Evolutionary conservation across 2,113 vertebrate genomes (phyloP).

Genomic region (Mesembrinibis cayennensis): DNA sequence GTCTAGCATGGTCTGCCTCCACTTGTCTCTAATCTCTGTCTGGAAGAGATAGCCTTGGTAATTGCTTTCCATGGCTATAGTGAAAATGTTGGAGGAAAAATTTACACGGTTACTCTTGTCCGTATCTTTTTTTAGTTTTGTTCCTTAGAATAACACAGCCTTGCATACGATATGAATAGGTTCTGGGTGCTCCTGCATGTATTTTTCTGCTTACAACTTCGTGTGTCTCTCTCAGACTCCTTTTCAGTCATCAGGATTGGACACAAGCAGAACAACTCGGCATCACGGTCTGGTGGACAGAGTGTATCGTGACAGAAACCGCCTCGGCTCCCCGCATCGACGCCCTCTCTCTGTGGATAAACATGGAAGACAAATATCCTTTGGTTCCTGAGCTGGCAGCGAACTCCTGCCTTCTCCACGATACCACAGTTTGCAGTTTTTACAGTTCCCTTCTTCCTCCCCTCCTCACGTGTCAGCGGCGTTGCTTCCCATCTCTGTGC

Average conservation of each 20-base stretch:
- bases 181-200: not conserved
- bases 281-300: conserved; percentile 97
- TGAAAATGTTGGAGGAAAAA: not conserved
- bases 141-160: not conserved
- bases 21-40: not conserved
- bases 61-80: not conserved
- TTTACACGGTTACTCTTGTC: accelerated
- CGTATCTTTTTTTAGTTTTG: accelerated
- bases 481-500: not conserved
- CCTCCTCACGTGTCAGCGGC: not conserved
- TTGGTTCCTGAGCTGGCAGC: not conserved
- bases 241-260: conserved; percentile 90
- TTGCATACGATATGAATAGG: not conserved
- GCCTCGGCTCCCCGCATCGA: conserved; percentile 92
- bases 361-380: conserved; percentile 98
- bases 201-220: not conserved
- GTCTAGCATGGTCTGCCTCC: not conserved
- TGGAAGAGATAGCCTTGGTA: not conserved
- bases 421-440: accelerated
- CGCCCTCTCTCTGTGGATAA: conserved; percentile 94
- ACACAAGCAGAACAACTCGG: conserved; percentile 95
- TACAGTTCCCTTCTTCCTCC: not conserved
- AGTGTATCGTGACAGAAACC: conserved; percentile 92
- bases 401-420: not conserved
- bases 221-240: conserved; percentile 72